phyloP scores from a whole-genome alignment of 2,888 invertebrate species.

The Thera obeliscata region DNA sequence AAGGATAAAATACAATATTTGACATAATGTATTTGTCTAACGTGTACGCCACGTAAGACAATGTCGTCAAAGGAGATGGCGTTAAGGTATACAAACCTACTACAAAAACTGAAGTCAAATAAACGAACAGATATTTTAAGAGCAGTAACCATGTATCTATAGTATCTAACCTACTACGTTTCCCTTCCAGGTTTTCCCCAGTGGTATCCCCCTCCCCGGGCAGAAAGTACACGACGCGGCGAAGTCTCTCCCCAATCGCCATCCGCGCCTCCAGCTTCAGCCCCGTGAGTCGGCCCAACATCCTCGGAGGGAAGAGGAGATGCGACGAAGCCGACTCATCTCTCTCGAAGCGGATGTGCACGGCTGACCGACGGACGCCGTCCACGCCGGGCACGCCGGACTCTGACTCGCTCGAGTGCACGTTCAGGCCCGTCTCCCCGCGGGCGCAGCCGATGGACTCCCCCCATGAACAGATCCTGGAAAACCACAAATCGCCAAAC shows the following conservation, averaged over 20 bases:
- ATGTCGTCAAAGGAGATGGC: too few relatives aligned
- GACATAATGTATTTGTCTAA: too few relatives aligned
- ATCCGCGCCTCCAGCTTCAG: constrained; percentile 91
- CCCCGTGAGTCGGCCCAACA: constrained; percentile 84
- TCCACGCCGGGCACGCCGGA: constrained; percentile 77
- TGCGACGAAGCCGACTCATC: constrained; percentile 85
- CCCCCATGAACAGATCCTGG: constrained; percentile 52
- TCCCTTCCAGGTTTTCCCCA: constrained; percentile 74
- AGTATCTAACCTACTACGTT: background rate
- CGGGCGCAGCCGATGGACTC: constrained; percentile 65
- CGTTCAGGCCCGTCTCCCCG: constrained; percentile 80
- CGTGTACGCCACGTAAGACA: too few relatives aligned
- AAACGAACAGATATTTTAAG: too few relatives aligned
- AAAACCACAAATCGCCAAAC: constrained; percentile 68
- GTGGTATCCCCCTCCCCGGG: constrained; percentile 93
- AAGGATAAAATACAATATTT: too few relatives aligned
- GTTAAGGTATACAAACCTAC: too few relatives aligned
- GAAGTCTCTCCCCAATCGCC: constrained; percentile 95
- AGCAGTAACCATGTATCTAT: too few relatives aligned
- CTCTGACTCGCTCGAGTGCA: constrained; percentile 77
- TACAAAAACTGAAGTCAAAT: too few relatives aligned
- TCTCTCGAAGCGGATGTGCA: constrained; percentile 72
- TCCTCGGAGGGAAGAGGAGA: constrained; percentile 85
- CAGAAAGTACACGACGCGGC: constrained; percentile 91
- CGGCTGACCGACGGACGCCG: constrained; percentile 65